Percentiles rank a stretch among this genome's conserved stretches.
Evolutionary conservation across 2,113 vertebrate species (phyloP).

Genomic region (Acrocephalus kingi): DNA sequence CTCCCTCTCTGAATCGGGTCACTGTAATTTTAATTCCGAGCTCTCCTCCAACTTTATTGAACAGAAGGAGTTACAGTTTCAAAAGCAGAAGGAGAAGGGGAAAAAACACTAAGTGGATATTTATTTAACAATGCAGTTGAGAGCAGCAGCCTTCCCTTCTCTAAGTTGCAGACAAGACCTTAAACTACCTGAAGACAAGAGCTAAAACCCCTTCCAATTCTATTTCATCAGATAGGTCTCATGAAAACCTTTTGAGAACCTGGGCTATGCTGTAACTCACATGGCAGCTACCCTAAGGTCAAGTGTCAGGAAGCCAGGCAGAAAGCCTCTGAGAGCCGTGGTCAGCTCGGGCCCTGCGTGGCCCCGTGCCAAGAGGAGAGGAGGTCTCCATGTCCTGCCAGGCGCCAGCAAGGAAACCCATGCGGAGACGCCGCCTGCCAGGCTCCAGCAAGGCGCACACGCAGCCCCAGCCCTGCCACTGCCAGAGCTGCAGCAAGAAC

Average conservation of each 20-base stretch:
- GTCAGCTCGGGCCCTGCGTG: not conserved
- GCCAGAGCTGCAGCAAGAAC: not conserved
- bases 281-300: not conserved
- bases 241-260: not conserved
- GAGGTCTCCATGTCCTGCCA: not conserved
- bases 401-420: not conserved
- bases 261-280: not conserved
- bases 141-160: not conserved
- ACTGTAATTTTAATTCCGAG: rapidly evolving
- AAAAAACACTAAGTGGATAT: not conserved
- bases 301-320: not conserved
- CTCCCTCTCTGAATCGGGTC: not conserved
- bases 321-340: not conserved
- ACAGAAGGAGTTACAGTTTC: not conserved
- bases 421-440: not conserved
- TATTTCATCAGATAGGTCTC: not conserved
- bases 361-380: not conserved
- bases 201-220: not conserved
- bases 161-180: not conserved
- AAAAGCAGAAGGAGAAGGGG: not conserved
- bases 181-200: not conserved
- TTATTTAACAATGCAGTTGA: not conserved
- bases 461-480: rapidly evolving
- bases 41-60: not conserved
- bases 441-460: not conserved